Evolutionary conservation across 2,113 vertebrate species (phyloP).

Genomic region (Patagioenas fasciata): DNA sequence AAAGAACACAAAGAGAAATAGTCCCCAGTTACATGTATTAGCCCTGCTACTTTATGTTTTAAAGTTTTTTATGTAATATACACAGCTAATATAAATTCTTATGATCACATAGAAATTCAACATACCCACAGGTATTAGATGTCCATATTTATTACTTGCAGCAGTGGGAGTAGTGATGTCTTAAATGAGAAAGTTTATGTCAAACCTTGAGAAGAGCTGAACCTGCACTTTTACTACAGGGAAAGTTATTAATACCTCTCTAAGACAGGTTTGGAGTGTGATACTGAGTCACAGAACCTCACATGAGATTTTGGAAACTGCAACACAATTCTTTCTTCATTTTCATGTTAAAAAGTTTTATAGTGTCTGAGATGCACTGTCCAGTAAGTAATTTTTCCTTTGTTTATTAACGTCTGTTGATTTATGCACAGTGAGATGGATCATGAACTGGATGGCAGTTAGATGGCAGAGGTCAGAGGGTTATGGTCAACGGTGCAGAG

Average conservation of each 20-base stretch:
- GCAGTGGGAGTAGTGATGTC: background rate
- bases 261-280: background rate
- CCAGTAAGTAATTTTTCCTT: background rate
- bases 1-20: background rate
- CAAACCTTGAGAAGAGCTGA: background rate
- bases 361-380: background rate
- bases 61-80: background rate
- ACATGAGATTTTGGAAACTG: background rate
- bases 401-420: background rate
- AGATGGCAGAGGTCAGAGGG: too few relatives aligned
- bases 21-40: background rate
- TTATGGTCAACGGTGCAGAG: too few relatives aligned
- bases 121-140: background rate
- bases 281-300: background rate
- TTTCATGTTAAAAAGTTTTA: background rate
- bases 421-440: too few relatives aligned
- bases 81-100: background rate
- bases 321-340: background rate
- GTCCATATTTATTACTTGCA: background rate
- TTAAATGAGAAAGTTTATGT: background rate
- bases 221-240: background rate
- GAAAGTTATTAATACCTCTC: background rate
- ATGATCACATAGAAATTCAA: background rate
- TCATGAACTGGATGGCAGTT: too few relatives aligned
- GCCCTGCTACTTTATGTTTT: background rate